Conservation (phyloP, 2,888 invertebrate genomes). For the Troglohyphantes excavatus region DNA sequence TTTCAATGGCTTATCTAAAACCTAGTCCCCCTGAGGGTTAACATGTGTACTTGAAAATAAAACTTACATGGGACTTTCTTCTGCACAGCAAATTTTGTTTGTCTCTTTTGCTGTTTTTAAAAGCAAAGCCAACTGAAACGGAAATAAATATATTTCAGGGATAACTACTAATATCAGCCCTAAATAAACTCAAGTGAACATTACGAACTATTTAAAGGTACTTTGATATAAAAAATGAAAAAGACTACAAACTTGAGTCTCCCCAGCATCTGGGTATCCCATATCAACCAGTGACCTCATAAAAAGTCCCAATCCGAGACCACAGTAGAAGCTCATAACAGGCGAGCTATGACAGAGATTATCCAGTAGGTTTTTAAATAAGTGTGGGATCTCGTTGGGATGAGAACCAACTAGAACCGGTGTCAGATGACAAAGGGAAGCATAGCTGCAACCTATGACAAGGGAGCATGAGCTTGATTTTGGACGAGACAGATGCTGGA, state of each 20-base stretch:
- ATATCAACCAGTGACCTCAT: conserved; percentile 50
- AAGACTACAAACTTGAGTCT: conserved; percentile 34
- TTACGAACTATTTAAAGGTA: not conserved
- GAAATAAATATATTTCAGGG: not conserved
- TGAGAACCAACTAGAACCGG: conserved; percentile 17
- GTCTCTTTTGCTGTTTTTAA: conserved; percentile 31
- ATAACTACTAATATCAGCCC: not conserved
- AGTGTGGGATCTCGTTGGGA: conserved; percentile 12
- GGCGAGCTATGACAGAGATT: conserved; percentile 55
- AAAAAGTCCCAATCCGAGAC: conserved; percentile 60
- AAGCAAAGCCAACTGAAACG: conserved; percentile 6
- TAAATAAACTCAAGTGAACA: not conserved
- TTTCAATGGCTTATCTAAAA: no score
- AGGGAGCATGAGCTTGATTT: conserved; percentile 63
- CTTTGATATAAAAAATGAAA: not conserved
- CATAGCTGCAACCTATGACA: conserved; percentile 59
- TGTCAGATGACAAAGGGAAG: conserved; percentile 48
- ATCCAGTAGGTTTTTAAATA: conserved; percentile 26
- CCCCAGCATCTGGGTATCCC: conserved; percentile 51
- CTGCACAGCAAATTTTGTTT: not conserved
- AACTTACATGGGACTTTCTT: conserved; percentile 44
- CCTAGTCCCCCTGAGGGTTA: no score
- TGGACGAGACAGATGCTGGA: conserved; percentile 67
- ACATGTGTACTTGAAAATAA: no score
- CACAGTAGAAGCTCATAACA: conserved; percentile 68